Conservation (phyloP, 2,113 vertebrate genomes). For the Lathamus discolor region DNA sequence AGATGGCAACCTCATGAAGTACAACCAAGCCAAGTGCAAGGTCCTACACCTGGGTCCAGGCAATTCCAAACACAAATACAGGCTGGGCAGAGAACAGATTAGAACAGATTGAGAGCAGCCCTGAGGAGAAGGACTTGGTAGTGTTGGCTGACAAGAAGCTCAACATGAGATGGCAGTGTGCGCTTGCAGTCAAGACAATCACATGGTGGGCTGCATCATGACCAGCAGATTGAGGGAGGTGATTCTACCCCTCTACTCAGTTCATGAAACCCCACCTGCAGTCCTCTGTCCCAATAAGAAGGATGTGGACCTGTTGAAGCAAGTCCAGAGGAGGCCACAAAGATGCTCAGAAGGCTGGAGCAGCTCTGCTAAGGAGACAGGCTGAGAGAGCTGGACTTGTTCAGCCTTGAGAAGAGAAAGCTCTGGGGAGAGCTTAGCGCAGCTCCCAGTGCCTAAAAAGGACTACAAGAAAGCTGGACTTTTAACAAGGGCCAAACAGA, state of each 20-base stretch:
- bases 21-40: background rate
- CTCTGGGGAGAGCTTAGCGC: background rate
- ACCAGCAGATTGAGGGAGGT: background rate
- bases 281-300: background rate
- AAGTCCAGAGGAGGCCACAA: background rate
- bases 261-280: background rate
- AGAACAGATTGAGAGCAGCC: background rate
- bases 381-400: background rate
- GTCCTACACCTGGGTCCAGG: background rate
- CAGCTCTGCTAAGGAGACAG: background rate
- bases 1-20: background rate
- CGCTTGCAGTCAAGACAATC: background rate
- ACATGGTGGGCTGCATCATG: background rate
- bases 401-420: background rate
- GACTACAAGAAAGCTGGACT: background rate
- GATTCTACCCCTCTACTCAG: background rate
- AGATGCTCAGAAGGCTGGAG: background rate
- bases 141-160: background rate
- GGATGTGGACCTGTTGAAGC: background rate
- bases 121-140: background rate
- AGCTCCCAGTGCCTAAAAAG: background rate
- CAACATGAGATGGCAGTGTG: background rate
- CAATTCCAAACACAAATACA: background rate
- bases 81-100: background rate
- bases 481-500: background rate